These are phyloP conservation scores for Sarcoramphus papa DNA, from an alignment of 2,797 vertebrate genomes.

Conservation along the genomic window DNA sequence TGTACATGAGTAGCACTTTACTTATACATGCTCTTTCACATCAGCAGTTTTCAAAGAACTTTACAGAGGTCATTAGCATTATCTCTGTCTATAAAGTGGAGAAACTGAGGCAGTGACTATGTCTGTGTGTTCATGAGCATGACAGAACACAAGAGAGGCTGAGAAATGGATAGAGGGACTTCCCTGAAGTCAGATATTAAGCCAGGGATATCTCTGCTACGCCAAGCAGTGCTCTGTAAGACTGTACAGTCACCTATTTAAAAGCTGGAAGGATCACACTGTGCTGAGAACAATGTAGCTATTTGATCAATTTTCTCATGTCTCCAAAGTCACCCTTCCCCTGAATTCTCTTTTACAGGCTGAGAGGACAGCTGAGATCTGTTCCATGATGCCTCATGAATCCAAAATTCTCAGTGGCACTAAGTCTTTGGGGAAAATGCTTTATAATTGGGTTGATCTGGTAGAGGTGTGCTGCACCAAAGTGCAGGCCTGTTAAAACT, in stretches of 20 bases:
- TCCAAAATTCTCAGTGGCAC: not conserved
- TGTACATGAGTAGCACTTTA: not conserved
- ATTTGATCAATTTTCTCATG: not conserved
- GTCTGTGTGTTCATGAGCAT: not conserved
- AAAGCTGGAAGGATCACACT: not conserved
- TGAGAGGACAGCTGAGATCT: not conserved
- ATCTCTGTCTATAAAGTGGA: not conserved
- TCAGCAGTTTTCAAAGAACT: not conserved
- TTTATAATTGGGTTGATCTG: not conserved
- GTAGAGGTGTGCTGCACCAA: not conserved
- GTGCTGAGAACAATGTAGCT: not conserved
- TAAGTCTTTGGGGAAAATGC: not conserved
- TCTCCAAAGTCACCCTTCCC: not conserved
- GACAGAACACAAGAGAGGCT: not conserved
- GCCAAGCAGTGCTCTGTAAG: not conserved
- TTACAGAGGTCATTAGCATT: not conserved
- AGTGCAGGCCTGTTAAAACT: not conserved
- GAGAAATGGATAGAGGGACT: not conserved
- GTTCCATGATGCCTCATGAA: not conserved
- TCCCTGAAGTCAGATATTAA: not conserved
- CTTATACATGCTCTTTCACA: not conserved
- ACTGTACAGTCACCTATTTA: not conserved
- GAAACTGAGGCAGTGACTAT: slow-evolving; percentile 1
- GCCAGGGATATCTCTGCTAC: not conserved
- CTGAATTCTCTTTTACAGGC: not conserved